Percentiles rank a stretch among this genome's conserved stretches.
phyloP scores from a whole-genome alignment of 2,113 vertebrate genomes.

The Brachyhypopomus gauderio region DNA sequence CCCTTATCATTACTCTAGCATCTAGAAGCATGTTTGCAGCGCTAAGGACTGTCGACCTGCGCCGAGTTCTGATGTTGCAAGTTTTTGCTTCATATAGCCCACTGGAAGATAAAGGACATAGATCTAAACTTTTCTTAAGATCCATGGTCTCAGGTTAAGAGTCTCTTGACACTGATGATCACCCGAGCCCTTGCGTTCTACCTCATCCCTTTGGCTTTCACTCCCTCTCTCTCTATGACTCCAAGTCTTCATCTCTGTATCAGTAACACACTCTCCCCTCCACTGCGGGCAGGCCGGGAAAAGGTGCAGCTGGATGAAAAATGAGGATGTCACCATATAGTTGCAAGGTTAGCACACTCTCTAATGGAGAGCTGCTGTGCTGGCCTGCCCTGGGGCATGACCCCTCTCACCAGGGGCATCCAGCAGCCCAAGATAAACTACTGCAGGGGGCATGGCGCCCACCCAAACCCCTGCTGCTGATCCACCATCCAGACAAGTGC shows the following conservation, averaged over 20 bases:
- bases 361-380: conserved; percentile 80
- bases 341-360: conserved; percentile 90
- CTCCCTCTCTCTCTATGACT: conserved; percentile 8
- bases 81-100: not conserved
- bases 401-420: conserved; percentile 72
- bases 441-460: conserved; percentile 78
- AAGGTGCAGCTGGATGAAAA: conserved; percentile 79
- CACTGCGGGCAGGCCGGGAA: conserved; percentile 73
- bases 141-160: conserved; percentile 67
- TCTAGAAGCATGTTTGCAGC: not conserved
- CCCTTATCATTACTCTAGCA: not conserved
- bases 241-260: conserved; percentile 17
- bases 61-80: not conserved
- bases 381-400: conserved; percentile 75
- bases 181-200: not conserved
- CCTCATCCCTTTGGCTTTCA: conserved; percentile 55
- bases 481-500: conserved; percentile 55
- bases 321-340: conserved; percentile 83
- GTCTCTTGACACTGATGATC: conserved; percentile 54
- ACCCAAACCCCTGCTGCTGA: conserved; percentile 68
- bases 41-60: not conserved
- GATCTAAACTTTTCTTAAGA: not conserved
- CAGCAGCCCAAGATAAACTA: conserved; percentile 80
- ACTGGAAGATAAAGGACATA: not conserved
- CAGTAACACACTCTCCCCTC: conserved; percentile 64